Base-by-base conservation (phyloP, 2,888 invertebrate species). In the Ophion obscuratus region DNA sequence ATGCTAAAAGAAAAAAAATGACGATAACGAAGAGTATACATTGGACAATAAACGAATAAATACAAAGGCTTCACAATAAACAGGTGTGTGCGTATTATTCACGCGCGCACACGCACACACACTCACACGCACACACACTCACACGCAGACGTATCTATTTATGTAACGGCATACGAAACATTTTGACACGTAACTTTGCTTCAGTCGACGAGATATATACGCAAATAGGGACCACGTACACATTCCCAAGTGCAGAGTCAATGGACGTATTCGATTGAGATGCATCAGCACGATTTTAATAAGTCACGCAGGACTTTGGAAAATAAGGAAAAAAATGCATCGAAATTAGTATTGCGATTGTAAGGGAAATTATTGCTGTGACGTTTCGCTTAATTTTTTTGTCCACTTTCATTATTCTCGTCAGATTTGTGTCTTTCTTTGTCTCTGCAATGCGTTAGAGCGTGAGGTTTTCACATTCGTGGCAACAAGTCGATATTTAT, bases 1-100 rank as follows among this genome's bases (percentile, higher is more conserved):
- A 91, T 92, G 92, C 91, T 91, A 90, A 89, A 92, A 91, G 90
- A 90, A 92, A 92, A 91, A 86, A 90, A 92, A 92, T 88, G 74
- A 87, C 88, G 85, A 88, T 88, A 90, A 90, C 89, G 86, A 47
- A 89, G 88, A 87, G 73, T 87, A 84, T 66, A 27, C 53, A 80
- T 76, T 67, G 53, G 27, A 80, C 73, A 57, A 83, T 77, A 83
- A 77, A 77, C 59, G 67, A 78, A 83, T 64, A 77, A 66, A 83
- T 71, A 67, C 66, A 78, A 83, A 73, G 59, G 24, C 53, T 17
- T 47, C 61, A 24, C 10, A 44, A 67, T 53, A n/a, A 24, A 64
- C 14, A 53, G 7, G 44, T 61, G 11, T 68, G 11, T 24, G 17
- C 20, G 11, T 59, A 64, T 61, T 31, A 31, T 31, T 31, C 0